Evolutionary conservation across 2,113 vertebrate species (phyloP).

Genomic region (Crotalus tigris): DNA sequence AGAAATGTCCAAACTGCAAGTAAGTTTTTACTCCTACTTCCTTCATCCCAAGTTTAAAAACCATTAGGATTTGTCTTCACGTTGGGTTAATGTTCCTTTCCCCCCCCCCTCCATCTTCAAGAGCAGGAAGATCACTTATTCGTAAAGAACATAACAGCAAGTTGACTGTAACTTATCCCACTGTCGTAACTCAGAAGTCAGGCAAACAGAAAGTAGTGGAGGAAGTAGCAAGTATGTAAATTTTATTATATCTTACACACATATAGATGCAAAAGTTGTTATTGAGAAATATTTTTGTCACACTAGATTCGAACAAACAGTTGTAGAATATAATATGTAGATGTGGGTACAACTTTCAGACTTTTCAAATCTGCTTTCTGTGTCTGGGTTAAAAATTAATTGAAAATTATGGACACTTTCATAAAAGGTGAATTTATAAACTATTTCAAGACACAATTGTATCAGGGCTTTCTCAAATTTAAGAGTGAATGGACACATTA

Average conservation of each 20-base stretch:
- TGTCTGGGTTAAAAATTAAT: neutral
- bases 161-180: slow-evolving; percentile 79
- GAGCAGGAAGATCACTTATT: slow-evolving; percentile 73
- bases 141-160: slow-evolving; percentile 94
- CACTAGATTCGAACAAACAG: neutral
- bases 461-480: neutral
- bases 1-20: slow-evolving; percentile 89
- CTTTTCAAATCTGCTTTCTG: neutral
- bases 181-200: slow-evolving; percentile 47
- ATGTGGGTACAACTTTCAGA: neutral
- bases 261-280: neutral
- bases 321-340: neutral
- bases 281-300: neutral
- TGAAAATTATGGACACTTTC: neutral
- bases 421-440: neutral
- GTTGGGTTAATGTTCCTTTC: neutral
- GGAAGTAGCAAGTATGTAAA: slow-evolving; percentile 36
- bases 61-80: neutral
- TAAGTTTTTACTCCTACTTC: slow-evolving; percentile 61
- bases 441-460: neutral
- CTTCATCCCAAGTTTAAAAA: neutral
- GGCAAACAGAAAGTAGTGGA: slow-evolving; percentile 19
- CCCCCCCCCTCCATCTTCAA: slow-evolving; percentile 39
- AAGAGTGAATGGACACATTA: neutral
- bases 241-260: neutral